Percentiles rank a stretch among this genome's conserved stretches.
Conservation (phyloP, 2,888 invertebrate species). For the Ectobius pallidus region DNA sequence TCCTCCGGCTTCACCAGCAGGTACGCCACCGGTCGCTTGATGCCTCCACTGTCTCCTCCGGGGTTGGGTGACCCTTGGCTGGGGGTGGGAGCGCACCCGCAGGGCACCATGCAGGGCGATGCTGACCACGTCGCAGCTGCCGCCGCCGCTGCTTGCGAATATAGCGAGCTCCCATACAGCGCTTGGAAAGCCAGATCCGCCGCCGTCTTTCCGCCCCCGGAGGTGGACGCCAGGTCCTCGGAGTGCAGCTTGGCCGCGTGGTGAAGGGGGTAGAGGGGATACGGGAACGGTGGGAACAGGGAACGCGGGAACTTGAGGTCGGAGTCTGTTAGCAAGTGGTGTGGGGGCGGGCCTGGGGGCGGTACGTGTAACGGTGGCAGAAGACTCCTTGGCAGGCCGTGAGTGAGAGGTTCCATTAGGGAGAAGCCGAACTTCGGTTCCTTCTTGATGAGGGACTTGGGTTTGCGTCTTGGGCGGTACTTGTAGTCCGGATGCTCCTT, state of each 20-base stretch:
- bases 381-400: constrained; percentile 58
- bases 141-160: constrained; percentile 55
- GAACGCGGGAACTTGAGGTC: constrained; percentile 68
- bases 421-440: constrained; percentile 76
- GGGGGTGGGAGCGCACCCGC: constrained; percentile 46
- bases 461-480: constrained; percentile 85
- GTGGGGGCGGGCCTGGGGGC: constrained; percentile 59
- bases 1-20: constrained; percentile 67
- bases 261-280: constrained; percentile 68
- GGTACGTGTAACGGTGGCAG: constrained; percentile 56
- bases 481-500: constrained; percentile 94
- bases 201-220: constrained; percentile 55
- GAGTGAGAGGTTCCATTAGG: constrained; percentile 35
- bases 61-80: constrained; percentile 22
- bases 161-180: constrained; percentile 63
- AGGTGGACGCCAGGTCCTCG: constrained; percentile 44
- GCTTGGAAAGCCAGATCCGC: constrained; percentile 70
- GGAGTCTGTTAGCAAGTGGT: constrained; percentile 50
- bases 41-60: constrained; percentile 43
- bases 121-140: constrained; percentile 49
- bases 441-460: constrained; percentile 82
- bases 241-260: constrained; percentile 44
- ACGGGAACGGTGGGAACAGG: constrained; percentile 73
- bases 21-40: constrained; percentile 64
- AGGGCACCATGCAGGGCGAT: constrained; percentile 50